phyloP scores from a whole-genome alignment of 1,140 invertebrate species.

The Contarinia nasturtii region DNA sequence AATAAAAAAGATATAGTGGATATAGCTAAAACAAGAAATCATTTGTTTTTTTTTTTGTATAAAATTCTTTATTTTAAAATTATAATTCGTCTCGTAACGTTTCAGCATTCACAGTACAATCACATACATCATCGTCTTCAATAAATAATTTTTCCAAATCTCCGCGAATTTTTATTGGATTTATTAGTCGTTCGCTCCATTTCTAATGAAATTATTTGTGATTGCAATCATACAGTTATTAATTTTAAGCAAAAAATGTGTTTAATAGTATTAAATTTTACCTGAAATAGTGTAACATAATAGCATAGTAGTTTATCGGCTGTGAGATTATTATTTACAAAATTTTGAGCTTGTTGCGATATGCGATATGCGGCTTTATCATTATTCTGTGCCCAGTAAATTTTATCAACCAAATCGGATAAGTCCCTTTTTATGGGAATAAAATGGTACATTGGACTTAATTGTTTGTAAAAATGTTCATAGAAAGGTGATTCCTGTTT shows the following conservation, averaged over 20 bases:
- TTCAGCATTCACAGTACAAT: constrained; percentile 20
- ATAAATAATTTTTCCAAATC: constrained; percentile 60
- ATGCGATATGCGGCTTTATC: constrained; percentile 56
- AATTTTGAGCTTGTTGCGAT: constrained; percentile 45
- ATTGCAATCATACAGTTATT: neutral
- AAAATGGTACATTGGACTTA: constrained; percentile 64
- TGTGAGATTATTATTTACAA: constrained; percentile 58
- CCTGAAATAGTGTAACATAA: constrained; percentile 58
- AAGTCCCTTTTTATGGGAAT: constrained; percentile 65
- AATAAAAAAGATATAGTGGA: too few species aligned
- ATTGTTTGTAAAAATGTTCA: constrained; percentile 77
- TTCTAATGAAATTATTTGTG: constrained; percentile 30
- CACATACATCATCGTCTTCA: constrained; percentile 26
- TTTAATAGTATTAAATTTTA: constrained; percentile 28
- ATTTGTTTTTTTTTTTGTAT: too few species aligned
- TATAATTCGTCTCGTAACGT: neutral
- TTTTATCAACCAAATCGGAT: constrained; percentile 54
- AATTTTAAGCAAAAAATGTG: neutral
- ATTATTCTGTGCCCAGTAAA: constrained; percentile 63
- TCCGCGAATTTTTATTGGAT: constrained; percentile 33
- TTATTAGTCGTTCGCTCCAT: constrained; percentile 50
- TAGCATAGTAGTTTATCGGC: constrained; percentile 83
- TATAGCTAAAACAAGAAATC: too few species aligned
- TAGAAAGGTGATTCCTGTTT: constrained; percentile 89
- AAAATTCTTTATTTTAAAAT: too few species aligned